A percentile compares a stretch with the other conserved stretches of the same genome.
phyloP scores from a whole-genome alignment of 92 coral and sea anemone species.

The Siderastrea siderea region DNA sequence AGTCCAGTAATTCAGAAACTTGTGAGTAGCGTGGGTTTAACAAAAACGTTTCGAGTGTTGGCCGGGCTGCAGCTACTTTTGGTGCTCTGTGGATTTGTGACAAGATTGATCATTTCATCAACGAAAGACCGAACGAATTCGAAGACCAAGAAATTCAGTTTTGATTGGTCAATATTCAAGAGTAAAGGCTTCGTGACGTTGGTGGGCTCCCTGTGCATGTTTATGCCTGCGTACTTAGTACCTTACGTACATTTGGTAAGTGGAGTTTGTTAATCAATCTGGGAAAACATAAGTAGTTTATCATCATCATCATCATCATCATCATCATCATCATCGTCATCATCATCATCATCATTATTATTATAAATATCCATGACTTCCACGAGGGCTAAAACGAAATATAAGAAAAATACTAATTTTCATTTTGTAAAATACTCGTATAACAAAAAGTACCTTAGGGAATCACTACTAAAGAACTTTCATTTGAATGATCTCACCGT shows the following conservation, averaged over 20 bases:
- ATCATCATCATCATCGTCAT: no score
- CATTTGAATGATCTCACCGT: no score
- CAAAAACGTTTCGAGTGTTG: neutral
- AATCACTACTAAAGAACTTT: no score
- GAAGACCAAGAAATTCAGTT: neutral
- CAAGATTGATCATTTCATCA: neutral
- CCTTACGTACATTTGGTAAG: conserved; percentile 44
- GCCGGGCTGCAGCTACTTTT: conserved; percentile 21
- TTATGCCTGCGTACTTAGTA: neutral
- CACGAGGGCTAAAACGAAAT: no score
- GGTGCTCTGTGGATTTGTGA: conserved; percentile 16
- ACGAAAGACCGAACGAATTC: neutral
- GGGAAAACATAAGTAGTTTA: no score
- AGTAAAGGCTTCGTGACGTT: neutral
- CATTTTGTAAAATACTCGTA: no score
- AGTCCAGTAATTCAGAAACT: conserved; percentile 18
- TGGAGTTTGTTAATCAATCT: neutral
- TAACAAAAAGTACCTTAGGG: no score
- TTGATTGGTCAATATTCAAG: conserved; percentile 36
- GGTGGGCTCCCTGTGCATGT: no score
- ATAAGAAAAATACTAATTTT: no score
- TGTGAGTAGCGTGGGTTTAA: conserved; percentile 4
- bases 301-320: no score
- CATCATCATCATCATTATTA: no score
- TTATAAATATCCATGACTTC: no score